These are phyloP conservation scores for Silurus asotus DNA, from an alignment of 2,113 vertebrate genomes.

Conservation along the genomic window DNA sequence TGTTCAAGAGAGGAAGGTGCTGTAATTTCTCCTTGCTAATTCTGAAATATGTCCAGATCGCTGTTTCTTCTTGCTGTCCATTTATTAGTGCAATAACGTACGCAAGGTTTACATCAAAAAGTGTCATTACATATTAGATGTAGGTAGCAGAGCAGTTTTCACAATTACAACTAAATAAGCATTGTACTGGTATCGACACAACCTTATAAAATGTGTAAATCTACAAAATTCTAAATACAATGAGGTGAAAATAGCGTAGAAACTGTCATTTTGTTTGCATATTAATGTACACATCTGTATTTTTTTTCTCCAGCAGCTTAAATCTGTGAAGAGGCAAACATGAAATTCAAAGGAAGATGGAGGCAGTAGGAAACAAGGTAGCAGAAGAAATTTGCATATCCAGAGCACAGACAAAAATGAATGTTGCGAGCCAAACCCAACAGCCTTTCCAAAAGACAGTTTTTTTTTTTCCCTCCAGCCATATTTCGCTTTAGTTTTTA, in stretches of 20 bases:
- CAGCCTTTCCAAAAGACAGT: slow-evolving; percentile 15
- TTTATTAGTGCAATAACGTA: background rate
- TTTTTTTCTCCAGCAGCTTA: background rate
- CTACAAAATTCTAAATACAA: background rate
- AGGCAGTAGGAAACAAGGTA: background rate
- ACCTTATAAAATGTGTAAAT: background rate
- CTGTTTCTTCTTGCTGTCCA: background rate
- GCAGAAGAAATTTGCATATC: slow-evolving; percentile 23
- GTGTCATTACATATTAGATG: background rate
- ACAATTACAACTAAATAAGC: background rate
- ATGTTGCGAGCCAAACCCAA: slow-evolving; percentile 25
- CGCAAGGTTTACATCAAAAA: background rate
- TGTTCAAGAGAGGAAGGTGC: background rate
- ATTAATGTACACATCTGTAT: background rate
- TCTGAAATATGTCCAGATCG: background rate
- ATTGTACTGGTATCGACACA: background rate
- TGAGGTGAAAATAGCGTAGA: background rate
- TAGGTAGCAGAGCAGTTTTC: background rate
- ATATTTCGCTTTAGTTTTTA: background rate
- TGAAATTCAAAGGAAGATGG: background rate
- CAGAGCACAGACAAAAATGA: background rate
- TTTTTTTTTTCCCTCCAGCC: slow-evolving; percentile 7
- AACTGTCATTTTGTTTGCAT: background rate
- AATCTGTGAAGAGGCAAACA: background rate
- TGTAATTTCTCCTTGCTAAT: background rate